Base-by-base conservation (phyloP, 2,113 vertebrate genomes). In the Dendropsophus ebraccatus region DNA sequence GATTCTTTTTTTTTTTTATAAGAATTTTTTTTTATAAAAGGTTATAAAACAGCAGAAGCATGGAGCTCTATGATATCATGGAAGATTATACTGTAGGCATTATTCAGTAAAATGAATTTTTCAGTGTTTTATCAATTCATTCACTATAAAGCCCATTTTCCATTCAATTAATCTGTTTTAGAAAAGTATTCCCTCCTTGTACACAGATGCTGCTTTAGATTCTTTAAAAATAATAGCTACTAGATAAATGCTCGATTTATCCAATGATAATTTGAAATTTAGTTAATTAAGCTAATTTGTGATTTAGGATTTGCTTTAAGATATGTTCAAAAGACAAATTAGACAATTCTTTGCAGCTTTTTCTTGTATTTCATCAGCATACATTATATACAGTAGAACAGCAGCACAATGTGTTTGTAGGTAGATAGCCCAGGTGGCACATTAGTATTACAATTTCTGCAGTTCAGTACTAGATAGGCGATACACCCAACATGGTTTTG, bases 261-360 rank as follows among this genome's bases (percentile, higher is more conserved):
- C n/a, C 49, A 82, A 50, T 83, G 30, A 37, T 30, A 54, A 10
- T 14, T 41, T 5, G 41, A 69, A 82, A 82, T 69, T 73, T 73
- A 7, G 2, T 67, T 23, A 23, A 37, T 30, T 62, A 75, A 13
- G 23, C n/a, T 76, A 84, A 84, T 84, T 76, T 84, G 47, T 76
- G 47, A 30, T 76, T 32, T 30, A 49, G 13, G 47, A 62, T 76
- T 58, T 72, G 25, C n/a, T 82, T 56, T 41, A 21, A 70, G 30
- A 25, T 45, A 41, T 21, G 3, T 75, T 75, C n/a, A 76, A 25
- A 9, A 75, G 54, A 65, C 69, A n/a, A 45, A 56, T 28, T 56
- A 67, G 5, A 32, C 25, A 12, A 8, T 67, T 67, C 62, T 28
- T 67, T 67, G 62, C 62, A 67, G 2, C 28, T 67, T 32, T 67